Evolutionary conservation across 2,888 invertebrate species (phyloP), one percentile per base, ranked within the genome.

Genomic region (Helobdella robusta): DNA sequence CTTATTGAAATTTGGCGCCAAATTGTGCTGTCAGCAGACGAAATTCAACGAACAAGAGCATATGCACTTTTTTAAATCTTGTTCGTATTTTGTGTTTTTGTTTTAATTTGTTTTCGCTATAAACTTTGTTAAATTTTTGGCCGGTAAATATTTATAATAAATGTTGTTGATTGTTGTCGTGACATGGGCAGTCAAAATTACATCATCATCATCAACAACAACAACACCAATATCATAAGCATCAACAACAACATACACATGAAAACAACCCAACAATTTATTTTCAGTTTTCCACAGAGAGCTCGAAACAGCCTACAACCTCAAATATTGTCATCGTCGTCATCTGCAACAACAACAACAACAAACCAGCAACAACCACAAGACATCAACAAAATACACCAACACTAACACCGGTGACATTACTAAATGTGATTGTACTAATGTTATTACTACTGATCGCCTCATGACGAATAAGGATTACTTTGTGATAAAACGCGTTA

Each of bases 211-310:
- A 56, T 30, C 35, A 30, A n/a, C 59, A 20, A n/a, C 59, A 2
- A 35, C 34, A 32, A n/a, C 35, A 34, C 35, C 59, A 59, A 35
- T 36, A 59, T 59, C 59, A 35, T 34, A 4, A 2, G 32, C 59
- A 59, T 4, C 59, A 59, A 11, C 32, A 34, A 6, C 48, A 18
- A 18, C 2, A 6, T 25, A 25, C 48, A 18, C 48, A 20, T 6
- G 48, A 23, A 48, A 48, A n/a, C 28, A 23, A n/a, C 54, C 8
- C n/a, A n/a, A n/a, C n/a, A n/a, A n/a, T n/a, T n/a, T n/a, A n/a
- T n/a, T 15, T 56, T n/a, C 32, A 56, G 56, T 30, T 30, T 56
- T 56, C 56, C 56, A 56, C 56, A 56, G 32, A 18, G 56, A 56
- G 32, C 56, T 56, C 30, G 56, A 56, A 30, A 40, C 44, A 40